Evolutionary conservation across 2,797 vertebrate species (phyloP), one percentile per base, ranked within the genome.

Genomic region (Danio choprae): DNA sequence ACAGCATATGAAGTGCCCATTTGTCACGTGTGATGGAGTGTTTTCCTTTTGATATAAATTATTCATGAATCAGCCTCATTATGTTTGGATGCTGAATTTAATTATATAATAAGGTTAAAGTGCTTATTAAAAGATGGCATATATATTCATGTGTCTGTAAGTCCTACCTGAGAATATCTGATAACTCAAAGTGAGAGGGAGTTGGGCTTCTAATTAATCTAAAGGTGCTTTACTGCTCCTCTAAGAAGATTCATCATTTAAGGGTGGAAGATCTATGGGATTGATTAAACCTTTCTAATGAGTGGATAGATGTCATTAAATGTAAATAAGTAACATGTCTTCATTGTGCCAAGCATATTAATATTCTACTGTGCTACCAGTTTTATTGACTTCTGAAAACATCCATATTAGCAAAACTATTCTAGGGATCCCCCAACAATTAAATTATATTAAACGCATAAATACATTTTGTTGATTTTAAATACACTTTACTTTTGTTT

Each of bases 51-150:
- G 29, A 36, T 4, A 50, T 73, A 11, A 50, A 50, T 80, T 74
- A 80, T 80, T 74, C 60, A 65, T 65, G 40, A 55, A 16, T 50
- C 51, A 41, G 12, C 70, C 53, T 67, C 63, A 41, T 65, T 74
- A n/a, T 15, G 41, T 29, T 64, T 38, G 4, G 6, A 69, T 69
- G 29, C 68, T 53, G 18, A 55, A 44, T 79, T 71, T 13, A 5
- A 63, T 62, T 60, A 41, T 63, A 16, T 63, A 50, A 79, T 71
- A 4, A 44, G 13, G 18, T 63, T 62, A 20, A 13, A 38, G 10
- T 62, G 10, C 12, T 74, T 8, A 60, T 48, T 74, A 29, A 36
- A 15, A 38, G 22, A 50, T 48, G 7, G 11, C 46, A 18, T 44
- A 36, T 71, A 11, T 58, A 58, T 58, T 73, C 0, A 36, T 59